Base-by-base conservation (phyloP, 2,797 vertebrate genomes). In the Bovichtus diacanthus region DNA sequence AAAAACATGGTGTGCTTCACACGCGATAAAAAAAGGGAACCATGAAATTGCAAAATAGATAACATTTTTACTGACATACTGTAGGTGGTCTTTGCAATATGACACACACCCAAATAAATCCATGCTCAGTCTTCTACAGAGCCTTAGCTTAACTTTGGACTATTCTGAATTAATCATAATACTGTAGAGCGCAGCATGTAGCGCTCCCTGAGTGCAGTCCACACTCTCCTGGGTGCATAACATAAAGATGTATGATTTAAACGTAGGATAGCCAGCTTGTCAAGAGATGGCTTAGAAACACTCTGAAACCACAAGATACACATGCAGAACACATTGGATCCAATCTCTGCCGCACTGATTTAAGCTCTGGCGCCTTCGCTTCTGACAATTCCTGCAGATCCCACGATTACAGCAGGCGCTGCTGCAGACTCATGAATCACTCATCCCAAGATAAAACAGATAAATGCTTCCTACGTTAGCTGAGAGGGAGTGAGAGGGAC, bases 391-490 rank as follows among this genome's bases (percentile, higher is more conserved):
- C 79, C 83, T 74, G 67, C 84, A 90, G 87, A 94, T 93, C 79
- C 71, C 43, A 46, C 43, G 90, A 92, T 93, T 90, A 89, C 41
- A 74, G 69, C 81, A 70, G 76, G 76, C 61, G n/a, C 81, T 74
- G 70, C 83, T 62, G 54, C 78, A 78, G 81, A 91, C 89, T 90
- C 89, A 86, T 88, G 85, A 93, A 94, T 93, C 89, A 93, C 86
- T 92, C 94, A 91, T 81, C 63, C 71, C 23, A 4, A 80, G 89
- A 94, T 93, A 86, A 92, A 92, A 84, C 78, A 81, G 87, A 95
- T 85, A 91, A 80, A 90, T 83, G 88, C 73, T 74, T 75, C 79
- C 83, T 62, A 36, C 9, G 44, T 70, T 80, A n/a, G 82, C 71
- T 72, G 58, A 63, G 70, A 85, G 70, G 23, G 62, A 74, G 73